These are phyloP conservation scores for Lepidurus apus DNA, from an alignment of 1,140 invertebrate species.

Conservation along the genomic window DNA sequence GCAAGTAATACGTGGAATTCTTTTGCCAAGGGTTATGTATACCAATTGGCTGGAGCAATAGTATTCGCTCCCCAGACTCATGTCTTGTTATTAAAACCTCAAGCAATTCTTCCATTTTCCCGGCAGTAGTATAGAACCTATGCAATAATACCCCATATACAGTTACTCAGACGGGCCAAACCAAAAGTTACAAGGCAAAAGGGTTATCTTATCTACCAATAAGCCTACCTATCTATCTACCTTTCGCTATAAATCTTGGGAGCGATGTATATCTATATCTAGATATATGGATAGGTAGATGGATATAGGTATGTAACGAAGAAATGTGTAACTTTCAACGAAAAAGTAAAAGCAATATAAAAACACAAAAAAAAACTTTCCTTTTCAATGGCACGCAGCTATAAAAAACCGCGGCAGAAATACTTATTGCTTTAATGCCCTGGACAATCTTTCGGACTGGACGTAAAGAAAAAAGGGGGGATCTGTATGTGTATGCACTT, in stretches of 20 bases:
- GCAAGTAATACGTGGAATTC: no score
- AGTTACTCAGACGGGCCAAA: no score
- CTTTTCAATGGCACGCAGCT: neutral
- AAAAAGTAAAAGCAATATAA: neutral
- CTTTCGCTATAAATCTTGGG: neutral
- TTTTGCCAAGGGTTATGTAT: no score
- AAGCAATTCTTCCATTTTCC: neutral
- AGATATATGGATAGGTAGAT: no score
- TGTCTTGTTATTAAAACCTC: no score
- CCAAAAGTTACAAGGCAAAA: no score
- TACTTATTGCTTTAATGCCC: neutral
- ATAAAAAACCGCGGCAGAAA: neutral
- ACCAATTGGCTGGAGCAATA: no score
- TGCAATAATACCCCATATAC: no score
- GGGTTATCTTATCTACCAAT: no score
- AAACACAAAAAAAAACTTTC: neutral
- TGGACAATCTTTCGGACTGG: neutral
- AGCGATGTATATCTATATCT: neutral
- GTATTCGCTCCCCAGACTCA: no score
- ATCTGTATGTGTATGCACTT: neutral
- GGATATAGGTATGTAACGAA: neutral
- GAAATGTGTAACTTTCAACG: neutral
- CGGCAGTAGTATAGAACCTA: neutral
- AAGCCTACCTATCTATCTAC: neutral
- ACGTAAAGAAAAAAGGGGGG: neutral